Evolutionary conservation across 37 sponge, comb jelly and placozoan genomes (phyloP).

Genomic region (Ianthella basta): DNA sequence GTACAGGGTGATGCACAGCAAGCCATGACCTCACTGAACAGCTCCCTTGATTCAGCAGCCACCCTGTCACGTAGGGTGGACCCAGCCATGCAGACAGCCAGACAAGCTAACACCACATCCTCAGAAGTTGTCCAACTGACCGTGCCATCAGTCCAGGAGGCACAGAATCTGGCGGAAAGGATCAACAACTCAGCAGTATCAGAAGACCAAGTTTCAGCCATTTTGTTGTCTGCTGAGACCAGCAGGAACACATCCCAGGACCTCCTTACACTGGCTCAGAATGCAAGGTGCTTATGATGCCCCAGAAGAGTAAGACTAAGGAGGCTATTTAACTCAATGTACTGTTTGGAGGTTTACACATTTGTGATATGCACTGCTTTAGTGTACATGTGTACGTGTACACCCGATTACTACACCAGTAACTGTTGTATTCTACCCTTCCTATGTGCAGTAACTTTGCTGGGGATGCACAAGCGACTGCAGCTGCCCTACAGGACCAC

Average conservation of each 20-base stretch:
- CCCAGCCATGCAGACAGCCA: slow-evolving; percentile 24
- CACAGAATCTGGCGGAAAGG: neutral
- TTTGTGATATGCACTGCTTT: no score
- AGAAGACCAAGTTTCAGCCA: slow-evolving; percentile 29
- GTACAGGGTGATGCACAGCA: neutral
- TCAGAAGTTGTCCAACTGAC: slow-evolving; percentile 10
- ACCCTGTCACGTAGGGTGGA: neutral
- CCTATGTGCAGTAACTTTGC: neutral
- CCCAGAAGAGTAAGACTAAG: no score
- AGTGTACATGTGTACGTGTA: no score
- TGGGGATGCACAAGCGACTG: neutral
- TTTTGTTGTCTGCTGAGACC: slow-evolving; percentile 40
- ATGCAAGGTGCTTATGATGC: slow-evolving; percentile 60
- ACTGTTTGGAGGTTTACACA: no score
- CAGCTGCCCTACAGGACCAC: neutral
- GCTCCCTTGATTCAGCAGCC: neutral
- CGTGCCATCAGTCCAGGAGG: slow-evolving; percentile 3
- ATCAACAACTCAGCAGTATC: slow-evolving; percentile 48
- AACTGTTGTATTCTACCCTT: neutral
- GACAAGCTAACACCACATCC: neutral
- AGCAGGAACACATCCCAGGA: slow-evolving; percentile 17
- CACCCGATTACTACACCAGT: no score
- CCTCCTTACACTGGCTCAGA: slow-evolving; percentile 27
- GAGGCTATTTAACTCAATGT: no score
- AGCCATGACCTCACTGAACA: neutral